phyloP scores from a whole-genome alignment of 2,888 invertebrate species.

The Andrena bicolor region DNA sequence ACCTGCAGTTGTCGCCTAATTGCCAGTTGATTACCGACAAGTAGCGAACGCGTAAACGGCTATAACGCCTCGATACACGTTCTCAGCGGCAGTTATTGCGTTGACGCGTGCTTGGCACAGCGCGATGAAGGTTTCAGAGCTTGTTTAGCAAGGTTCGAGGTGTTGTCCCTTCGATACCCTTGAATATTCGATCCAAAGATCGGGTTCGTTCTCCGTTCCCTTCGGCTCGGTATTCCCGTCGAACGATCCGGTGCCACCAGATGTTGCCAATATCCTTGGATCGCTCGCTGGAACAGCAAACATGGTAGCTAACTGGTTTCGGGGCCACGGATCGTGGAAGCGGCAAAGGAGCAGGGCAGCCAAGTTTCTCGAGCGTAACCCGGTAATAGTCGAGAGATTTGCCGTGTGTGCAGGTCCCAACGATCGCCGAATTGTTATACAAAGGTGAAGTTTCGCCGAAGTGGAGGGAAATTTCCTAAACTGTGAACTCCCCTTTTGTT shows the following conservation, averaged over 20 bases:
- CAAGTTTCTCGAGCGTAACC: slow-evolving; percentile 69
- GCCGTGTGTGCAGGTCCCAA: slow-evolving; percentile 62
- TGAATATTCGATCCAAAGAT: slow-evolving; percentile 41
- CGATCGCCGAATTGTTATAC: slow-evolving; percentile 60
- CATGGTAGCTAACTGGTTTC: slow-evolving; percentile 69
- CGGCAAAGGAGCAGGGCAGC: slow-evolving; percentile 66
- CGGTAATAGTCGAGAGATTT: slow-evolving; percentile 69
- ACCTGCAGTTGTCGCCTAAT: slow-evolving; percentile 2
- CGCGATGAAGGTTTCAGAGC: slow-evolving; percentile 10
- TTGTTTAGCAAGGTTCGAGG: slow-evolving; percentile 43
- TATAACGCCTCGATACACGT: slow-evolving; percentile 19
- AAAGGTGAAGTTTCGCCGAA: slow-evolving; percentile 62
- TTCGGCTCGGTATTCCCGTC: slow-evolving; percentile 49
- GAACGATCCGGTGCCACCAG: slow-evolving; percentile 64
- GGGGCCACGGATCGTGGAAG: slow-evolving; percentile 49
- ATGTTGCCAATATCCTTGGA: slow-evolving; percentile 75
- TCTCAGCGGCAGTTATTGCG: slow-evolving; percentile 42
- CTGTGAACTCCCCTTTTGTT: slow-evolving; percentile 24
- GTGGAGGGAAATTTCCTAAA: slow-evolving; percentile 40
- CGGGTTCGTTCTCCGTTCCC: slow-evolving; percentile 51
- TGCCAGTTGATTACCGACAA: neutral
- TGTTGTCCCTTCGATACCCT: slow-evolving; percentile 43
- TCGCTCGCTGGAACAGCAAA: slow-evolving; percentile 74
- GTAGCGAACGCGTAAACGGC: neutral
- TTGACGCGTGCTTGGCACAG: neutral